Base-by-base conservation (phyloP, 2,888 invertebrate genomes). In the Capitulum mitella region DNA sequence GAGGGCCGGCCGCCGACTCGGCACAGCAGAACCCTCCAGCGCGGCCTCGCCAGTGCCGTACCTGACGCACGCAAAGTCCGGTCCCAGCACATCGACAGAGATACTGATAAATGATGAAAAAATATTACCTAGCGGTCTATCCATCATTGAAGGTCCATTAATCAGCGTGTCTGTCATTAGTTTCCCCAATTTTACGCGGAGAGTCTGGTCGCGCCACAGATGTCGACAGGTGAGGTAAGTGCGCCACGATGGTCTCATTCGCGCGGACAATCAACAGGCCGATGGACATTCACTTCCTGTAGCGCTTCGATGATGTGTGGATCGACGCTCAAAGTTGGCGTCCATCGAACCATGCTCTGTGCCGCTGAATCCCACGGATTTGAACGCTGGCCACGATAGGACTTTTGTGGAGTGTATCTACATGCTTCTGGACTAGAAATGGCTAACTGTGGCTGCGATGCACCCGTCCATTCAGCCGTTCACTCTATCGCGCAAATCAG, bases 31-130 rank as follows among this genome's bases (percentile, higher is more conserved):
- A n/a, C n/a, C n/a, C n/a, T n/a, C n/a, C n/a, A n/a, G n/a, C n/a
- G n/a, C 43, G 43, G 5, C 43, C 43, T 43, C 43, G 5, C 43
- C 43, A 51, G 51, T 3, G 51, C 16, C 54, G n/a, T 6, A n/a
- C 29, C 61, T 61, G 61, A 32, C 61, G 32, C 61, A 61, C 32
- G 61, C 61, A 61, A 61, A 61, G 14, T 61, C 16, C 3, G 29
- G n/a, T 61, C 61, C 10, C 29, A 32, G 29, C 29, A 6, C 61
- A 3, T 12, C 32, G 14, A 43, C 32, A 61, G 32, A 32, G 61
- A 61, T 61, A 61, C 61, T 61, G 61, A 61, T 61, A 61, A 61
- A 61, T 61, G 61, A 61, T 61, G 61, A 61, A 61, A 61, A 61
- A 61, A 61, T 61, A 61, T 61, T 61, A 61, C 61, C 61, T 61